These are phyloP conservation scores for Dicroscelio sp. DNA, from an alignment of 2,888 invertebrate genomes.

Conservation along the genomic window DNA sequence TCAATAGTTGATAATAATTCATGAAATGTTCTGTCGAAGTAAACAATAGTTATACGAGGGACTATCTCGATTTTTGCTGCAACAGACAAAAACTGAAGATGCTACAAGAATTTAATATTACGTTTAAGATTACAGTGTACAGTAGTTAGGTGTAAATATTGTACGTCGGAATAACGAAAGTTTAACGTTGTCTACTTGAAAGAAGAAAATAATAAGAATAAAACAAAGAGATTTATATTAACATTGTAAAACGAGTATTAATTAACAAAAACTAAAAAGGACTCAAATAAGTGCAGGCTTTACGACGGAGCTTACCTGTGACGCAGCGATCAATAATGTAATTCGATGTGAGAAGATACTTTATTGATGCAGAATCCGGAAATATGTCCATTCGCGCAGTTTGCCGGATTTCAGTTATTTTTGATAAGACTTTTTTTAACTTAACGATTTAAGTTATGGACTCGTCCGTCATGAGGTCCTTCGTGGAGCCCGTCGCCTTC, in stretches of 20 bases:
- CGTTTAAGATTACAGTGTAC: constrained; percentile 81
- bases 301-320: constrained; percentile 41
- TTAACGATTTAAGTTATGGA: neutral
- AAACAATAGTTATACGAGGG: constrained; percentile 70
- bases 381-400: neutral
- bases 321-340: too few species aligned
- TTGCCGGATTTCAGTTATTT: constrained; percentile 31
- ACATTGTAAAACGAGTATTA: constrained; percentile 70
- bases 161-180: constrained; percentile 83
- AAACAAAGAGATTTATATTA: constrained; percentile 82
- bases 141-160: constrained; percentile 87
- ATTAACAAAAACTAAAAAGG: constrained; percentile 66
- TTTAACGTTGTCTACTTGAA: constrained; percentile 84
- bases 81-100: constrained; percentile 75
- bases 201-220: constrained; percentile 59
- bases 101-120: constrained; percentile 79
- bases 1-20: constrained; percentile 75
- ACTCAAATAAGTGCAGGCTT: constrained; percentile 52
- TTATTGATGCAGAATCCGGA: constrained; percentile 1
- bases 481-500: constrained; percentile 55
- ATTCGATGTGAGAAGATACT: too few species aligned
- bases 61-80: constrained; percentile 64
- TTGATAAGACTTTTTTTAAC: constrained; percentile 37
- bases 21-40: constrained; percentile 69
- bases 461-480: constrained; percentile 14